A percentile compares a stretch with the other conserved stretches of the same genome.
phyloP scores from a whole-genome alignment of 1,140 invertebrate species.

The Lineus longissimus region DNA sequence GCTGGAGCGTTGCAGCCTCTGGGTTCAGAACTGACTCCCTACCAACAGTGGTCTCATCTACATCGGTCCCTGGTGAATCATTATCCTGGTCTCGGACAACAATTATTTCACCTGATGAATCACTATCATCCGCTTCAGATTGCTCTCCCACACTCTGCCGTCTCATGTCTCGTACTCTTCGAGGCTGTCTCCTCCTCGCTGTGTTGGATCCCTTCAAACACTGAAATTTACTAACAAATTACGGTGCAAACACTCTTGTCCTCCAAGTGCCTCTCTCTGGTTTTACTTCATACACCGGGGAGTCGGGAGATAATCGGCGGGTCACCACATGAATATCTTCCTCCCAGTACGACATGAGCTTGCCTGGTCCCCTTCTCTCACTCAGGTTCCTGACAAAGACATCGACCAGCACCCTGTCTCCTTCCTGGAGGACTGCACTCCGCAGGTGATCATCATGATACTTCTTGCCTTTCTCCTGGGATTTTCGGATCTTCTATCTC shows the following conservation, averaged over 20 bases:
- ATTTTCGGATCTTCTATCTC: not conserved
- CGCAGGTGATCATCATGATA: slow-evolving; percentile 2
- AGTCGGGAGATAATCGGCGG: slow-evolving; percentile 10
- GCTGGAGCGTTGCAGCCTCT: too few species aligned
- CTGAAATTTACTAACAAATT: not conserved
- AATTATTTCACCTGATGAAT: too few species aligned
- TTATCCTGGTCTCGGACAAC: too few species aligned
- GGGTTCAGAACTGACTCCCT: too few species aligned
- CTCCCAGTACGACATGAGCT: slow-evolving; percentile 23
- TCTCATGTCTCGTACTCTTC: too few species aligned
- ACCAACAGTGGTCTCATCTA: too few species aligned
- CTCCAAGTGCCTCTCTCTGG: not conserved
- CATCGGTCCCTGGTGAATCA: too few species aligned
- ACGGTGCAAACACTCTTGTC: not conserved
- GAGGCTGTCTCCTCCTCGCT: too few species aligned
- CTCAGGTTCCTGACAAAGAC: slow-evolving; percentile 21
- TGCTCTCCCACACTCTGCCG: too few species aligned
- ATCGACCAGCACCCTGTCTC: slow-evolving; percentile 25
- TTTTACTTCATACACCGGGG: slow-evolving; percentile 20
- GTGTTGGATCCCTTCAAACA: too few species aligned
- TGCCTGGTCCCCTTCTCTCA: slow-evolving; percentile 23
- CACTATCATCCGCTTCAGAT: too few species aligned
- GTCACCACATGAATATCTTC: slow-evolving; percentile 12
- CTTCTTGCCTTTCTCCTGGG: not conserved
- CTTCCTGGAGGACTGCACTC: slow-evolving; percentile 8